Base-by-base conservation (phyloP, 2,888 invertebrate species). In the Drosophila kambysellisi region DNA sequence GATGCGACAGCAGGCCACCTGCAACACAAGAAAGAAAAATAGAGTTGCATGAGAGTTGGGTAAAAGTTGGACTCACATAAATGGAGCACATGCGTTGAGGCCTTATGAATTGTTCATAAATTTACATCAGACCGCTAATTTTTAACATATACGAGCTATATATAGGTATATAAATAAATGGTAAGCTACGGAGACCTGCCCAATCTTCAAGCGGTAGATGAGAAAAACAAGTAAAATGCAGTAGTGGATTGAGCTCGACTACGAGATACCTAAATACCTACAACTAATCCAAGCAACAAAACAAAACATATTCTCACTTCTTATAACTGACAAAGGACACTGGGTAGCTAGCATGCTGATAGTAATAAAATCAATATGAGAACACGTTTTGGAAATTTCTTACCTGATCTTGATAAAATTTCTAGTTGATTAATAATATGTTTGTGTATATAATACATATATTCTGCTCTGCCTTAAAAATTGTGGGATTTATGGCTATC, bases 1-100 rank as follows among this genome's bases (percentile, higher is more conserved):
- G 92, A 81, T 92, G 91, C 58, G 91, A 74, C 48, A 89, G 81
- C 65, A 88, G 82, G 67, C 91, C 91, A 85, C 92, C 92, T 93
- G 83, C 6, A 70, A 68, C 43, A 39, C 48, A 37, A 52, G 37
- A 3, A 17, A 52, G 0, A 39, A 29, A 67, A 29, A 48, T 25
- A 53, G 15, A 46, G 25, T 46, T 46, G 46, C 46, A 25, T 35
- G 48, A 52, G 7, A 39, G 11, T 30, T 30, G 6, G 11, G 51
- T 51, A 60, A 61, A 64, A 65, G 56, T 54, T 60, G 17, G 5
- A 17, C 12, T 37, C 35, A 17, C 53, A 37, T 8, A 53, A 70
- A 64, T 73, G 32, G 25, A 64, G 51, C 69, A 67, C 6, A 17
- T 46, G 30, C 4, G 11, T 29, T 41, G 30, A 15, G 20, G 64